These are phyloP conservation scores for Baronia brevicornis DNA, from an alignment of 2,888 invertebrate genomes.

Conservation along the genomic window DNA sequence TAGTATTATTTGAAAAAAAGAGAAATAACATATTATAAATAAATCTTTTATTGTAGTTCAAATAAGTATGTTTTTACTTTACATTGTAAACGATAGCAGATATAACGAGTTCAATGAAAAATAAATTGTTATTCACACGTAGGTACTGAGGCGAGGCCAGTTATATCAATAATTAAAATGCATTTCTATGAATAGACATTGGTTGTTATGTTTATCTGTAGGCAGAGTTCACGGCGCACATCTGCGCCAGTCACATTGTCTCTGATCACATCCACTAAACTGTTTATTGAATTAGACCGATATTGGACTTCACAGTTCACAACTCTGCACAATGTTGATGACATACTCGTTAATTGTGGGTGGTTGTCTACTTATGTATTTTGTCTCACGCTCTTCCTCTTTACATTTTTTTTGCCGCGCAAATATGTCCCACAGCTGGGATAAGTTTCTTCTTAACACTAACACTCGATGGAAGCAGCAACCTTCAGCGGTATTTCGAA, in stretches of 20 bases:
- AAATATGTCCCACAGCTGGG: no score
- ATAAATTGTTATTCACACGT: slow-evolving; percentile 12
- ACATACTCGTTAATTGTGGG: background rate
- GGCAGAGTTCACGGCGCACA: slow-evolving; percentile 6
- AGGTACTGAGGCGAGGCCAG: slow-evolving; percentile 11
- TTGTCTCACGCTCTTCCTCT: no score
- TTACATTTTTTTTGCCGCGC: no score
- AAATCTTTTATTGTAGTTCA: no score
- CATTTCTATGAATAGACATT: slow-evolving; percentile 14
- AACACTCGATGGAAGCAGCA: no score
- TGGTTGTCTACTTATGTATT: no score
- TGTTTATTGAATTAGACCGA: slow-evolving; percentile 10
- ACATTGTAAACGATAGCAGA: slow-evolving; percentile 7
- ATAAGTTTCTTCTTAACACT: no score
- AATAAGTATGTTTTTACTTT: no score
- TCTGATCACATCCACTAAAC: slow-evolving; percentile 7
- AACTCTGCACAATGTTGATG: slow-evolving; percentile 1
- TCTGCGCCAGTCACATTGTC: slow-evolving; percentile 4
- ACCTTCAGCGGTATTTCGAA: no score
- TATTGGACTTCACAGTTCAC: slow-evolving; percentile 1
- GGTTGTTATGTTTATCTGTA: slow-evolving; percentile 13
- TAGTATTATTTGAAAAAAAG: no score
- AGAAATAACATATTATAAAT: no score
- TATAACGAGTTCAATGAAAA: slow-evolving; percentile 15
- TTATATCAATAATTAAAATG: slow-evolving; percentile 12